Evolutionary conservation across 2,113 vertebrate genomes (phyloP), one percentile per base, ranked within the genome.

Genomic region (Psophia crepitans): DNA sequence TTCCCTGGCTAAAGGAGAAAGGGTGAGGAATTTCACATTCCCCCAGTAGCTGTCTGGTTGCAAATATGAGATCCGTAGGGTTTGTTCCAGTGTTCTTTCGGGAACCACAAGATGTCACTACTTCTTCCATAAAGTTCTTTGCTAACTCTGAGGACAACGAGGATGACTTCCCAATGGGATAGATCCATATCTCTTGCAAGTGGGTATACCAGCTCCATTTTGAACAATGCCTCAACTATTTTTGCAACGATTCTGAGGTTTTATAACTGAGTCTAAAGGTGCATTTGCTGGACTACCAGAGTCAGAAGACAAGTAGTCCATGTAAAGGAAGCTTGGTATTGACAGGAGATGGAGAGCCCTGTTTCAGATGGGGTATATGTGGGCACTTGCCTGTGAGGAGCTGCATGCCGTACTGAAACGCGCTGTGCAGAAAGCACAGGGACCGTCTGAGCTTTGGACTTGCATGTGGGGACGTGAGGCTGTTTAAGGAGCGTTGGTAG

Each of bases 101-200:
- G 56, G 41, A 65, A 3, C 94, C 91, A 70, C 87, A 87, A 93
- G 93, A 64, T 96, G 89, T 91, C 88, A 73, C 91, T 87, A 23
- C 87, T 77, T 64, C 91, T 94, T 94, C 84, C 89, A 19, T 49
- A 85, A 96, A 75, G 65, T 35, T 75, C 58, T 76, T 87, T 63
- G 41, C 76, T 43, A 21, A 14, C 41, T 54, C 35, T 46, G 80
- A 39, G 43, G 49, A 8, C 49, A 32, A 0, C 24, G 58, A 66
- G 32, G 28, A 5, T 75, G 44, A 43, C 56, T 75, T 39, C 26
- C 39, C 54, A 7, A 0, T 33, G 81, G 44, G n/a, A 28, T 82
- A 46, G 22, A 35, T 54, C 56, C 44, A n/a, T 28, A 11, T 63
- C 39, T 43, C 51, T 56, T 57, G 57, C 30, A 1, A 13, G 3